A percentile compares a stretch with the other conserved stretches of the same genome.
phyloP scores from a whole-genome alignment of 2,113 vertebrate species.

The Zapus hudsonius region DNA sequence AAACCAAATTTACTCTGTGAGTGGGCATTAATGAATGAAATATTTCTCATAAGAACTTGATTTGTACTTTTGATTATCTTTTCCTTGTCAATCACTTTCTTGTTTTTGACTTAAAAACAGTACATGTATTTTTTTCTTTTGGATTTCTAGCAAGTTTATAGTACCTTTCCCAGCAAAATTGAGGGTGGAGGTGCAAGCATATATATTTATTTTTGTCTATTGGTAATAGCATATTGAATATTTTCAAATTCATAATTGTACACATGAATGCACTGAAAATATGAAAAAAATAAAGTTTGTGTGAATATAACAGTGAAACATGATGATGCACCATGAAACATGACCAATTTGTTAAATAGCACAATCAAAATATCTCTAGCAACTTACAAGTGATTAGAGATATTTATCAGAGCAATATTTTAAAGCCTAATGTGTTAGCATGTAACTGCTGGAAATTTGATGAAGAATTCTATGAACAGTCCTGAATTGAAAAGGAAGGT shows the following conservation, averaged over 20 bases:
- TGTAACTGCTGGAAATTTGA: conserved; percentile 14
- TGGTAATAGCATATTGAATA: neutral
- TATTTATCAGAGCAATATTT: neutral
- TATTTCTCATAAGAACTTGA: neutral
- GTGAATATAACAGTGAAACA: neutral
- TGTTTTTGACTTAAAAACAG: neutral
- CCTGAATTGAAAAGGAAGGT: neutral
- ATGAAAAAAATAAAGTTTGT: conserved; percentile 2
- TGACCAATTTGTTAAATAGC: neutral
- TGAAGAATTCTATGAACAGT: conserved; percentile 6
- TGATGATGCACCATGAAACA: neutral
- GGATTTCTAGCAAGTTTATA: neutral
- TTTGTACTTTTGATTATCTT: neutral
- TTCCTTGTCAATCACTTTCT: neutral
- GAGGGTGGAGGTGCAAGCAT: too few relatives aligned
- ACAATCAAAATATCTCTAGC: neutral
- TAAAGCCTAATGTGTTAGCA: neutral
- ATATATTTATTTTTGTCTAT: neutral
- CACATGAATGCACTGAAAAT: conserved; percentile 18
- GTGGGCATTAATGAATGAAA: neutral
- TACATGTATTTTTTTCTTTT: neutral
- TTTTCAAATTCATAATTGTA: conserved; percentile 6
- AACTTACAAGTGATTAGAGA: neutral
- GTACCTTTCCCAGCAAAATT: neutral
- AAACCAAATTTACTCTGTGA: too few relatives aligned